Evolutionary conservation across 2,797 vertebrate species (phyloP).

Genomic region (Eidolon dupreanum): DNA sequence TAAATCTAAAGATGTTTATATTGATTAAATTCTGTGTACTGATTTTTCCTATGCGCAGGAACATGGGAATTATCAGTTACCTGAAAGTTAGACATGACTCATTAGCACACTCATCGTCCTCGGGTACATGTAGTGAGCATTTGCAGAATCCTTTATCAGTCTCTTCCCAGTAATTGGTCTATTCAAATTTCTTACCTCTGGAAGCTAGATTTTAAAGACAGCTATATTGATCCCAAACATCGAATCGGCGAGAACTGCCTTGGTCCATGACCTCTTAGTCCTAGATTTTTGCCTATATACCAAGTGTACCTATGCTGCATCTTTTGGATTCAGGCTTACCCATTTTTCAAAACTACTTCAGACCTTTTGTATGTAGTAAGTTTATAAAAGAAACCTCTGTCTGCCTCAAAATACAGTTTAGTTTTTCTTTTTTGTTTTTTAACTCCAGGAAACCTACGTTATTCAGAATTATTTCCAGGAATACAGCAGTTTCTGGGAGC

Average conservation of each 20-base stretch:
- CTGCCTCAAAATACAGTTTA: neutral
- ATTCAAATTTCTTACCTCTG: neutral
- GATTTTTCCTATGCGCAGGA: neutral
- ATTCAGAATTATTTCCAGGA: neutral
- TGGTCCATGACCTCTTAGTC: neutral
- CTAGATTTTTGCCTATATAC: neutral
- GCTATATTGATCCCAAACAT: neutral
- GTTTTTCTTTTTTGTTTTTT: neutral
- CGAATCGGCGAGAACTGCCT: neutral
- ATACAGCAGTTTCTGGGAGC: neutral
- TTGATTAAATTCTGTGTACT: neutral
- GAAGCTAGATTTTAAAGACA: neutral
- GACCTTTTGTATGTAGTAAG: neutral
- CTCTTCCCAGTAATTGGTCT: neutral
- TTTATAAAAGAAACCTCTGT: neutral
- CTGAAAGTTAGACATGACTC: neutral
- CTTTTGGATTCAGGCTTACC: neutral
- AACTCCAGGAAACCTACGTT: neutral
- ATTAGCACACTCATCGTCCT: neutral
- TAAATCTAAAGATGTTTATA: neutral
- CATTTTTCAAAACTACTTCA: neutral
- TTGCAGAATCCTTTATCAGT: neutral
- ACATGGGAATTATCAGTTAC: neutral
- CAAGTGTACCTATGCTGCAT: neutral
- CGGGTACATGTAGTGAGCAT: neutral